A percentile compares a stretch with the other conserved stretches of the same genome.
These are phyloP conservation scores for Pterocles orientalis DNA, from an alignment of 2,113 vertebrate species.

Conservation along the genomic window DNA sequence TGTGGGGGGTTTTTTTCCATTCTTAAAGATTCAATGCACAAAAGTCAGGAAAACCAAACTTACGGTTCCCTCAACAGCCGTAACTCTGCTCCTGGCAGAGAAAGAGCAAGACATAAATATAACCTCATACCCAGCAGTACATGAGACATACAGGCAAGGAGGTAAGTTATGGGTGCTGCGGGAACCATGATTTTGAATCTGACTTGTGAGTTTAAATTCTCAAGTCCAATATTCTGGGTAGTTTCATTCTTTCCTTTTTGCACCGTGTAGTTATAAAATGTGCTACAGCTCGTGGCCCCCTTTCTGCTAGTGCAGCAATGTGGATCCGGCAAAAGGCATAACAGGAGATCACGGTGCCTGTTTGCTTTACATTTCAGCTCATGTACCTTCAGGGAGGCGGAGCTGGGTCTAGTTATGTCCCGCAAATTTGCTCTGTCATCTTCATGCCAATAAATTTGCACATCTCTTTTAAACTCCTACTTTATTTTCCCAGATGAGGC, in stretches of 20 bases:
- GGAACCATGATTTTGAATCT: constrained; percentile 42
- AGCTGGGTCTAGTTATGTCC: not conserved
- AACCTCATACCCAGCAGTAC: constrained; percentile 5
- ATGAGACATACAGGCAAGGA: constrained; percentile 1
- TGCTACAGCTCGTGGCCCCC: not conserved
- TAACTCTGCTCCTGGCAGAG: constrained; percentile 54
- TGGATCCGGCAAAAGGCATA: not conserved
- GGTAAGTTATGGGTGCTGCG: constrained; percentile 11
- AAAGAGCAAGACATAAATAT: constrained; percentile 52
- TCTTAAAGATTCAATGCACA: constrained; percentile 31
- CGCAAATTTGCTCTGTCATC: not conserved
- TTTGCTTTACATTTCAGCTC: not conserved
- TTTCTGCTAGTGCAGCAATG: not conserved
- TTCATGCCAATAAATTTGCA: not conserved
- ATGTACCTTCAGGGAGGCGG: not conserved
- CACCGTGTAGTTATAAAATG: not conserved
- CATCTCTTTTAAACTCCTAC: not conserved
- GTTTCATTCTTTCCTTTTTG: not conserved
- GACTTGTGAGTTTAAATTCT: constrained; percentile 43
- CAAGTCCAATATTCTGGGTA: not conserved
- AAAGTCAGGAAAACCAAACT: constrained; percentile 42
- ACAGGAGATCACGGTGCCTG: not conserved
- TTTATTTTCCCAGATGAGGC: not conserved
- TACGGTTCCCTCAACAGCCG: constrained; percentile 19
- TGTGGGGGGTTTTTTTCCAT: not conserved